A percentile compares a stretch with the other conserved stretches of the same genome.
phyloP scores from a whole-genome alignment of 2,888 invertebrate genomes.

The Melipona bicolor region DNA sequence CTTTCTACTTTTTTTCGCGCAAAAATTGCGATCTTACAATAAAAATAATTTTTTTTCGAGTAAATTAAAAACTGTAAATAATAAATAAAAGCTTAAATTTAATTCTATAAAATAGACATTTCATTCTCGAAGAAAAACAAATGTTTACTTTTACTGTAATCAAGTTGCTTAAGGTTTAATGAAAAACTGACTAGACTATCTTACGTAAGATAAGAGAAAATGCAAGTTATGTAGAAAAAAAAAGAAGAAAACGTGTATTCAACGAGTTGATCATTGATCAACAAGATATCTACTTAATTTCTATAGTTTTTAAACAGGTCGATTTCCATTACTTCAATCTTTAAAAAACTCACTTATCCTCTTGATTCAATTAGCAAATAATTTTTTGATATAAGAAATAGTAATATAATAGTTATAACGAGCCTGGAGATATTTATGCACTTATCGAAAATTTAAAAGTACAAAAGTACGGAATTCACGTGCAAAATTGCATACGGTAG shows the following conservation, averaged over 20 bases:
- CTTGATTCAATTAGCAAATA: not conserved
- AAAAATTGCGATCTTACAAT: not conserved
- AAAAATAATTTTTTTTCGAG: not conserved
- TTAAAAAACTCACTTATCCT: not conserved
- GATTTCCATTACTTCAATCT: not conserved
- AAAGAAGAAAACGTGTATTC: slow-evolving; percentile 25
- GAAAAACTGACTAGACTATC: slow-evolving; percentile 28
- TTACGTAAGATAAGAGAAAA: slow-evolving; percentile 37
- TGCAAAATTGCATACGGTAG: not conserved
- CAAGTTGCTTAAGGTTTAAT: slow-evolving; percentile 27
- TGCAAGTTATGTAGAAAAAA: slow-evolving; percentile 4
- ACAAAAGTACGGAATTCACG: not conserved
- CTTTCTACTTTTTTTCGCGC: not conserved
- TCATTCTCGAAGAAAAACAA: not conserved
- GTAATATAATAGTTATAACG: not conserved
- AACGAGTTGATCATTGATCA: slow-evolving; percentile 4
- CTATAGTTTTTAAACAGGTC: not conserved
- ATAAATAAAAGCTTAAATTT: not conserved
- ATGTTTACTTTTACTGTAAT: slow-evolving; percentile 21
- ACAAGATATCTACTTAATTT: not conserved
- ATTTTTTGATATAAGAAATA: not conserved
- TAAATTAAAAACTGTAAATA: not conserved
- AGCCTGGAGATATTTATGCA: not conserved
- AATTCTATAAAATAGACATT: not conserved
- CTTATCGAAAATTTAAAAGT: not conserved